A percentile compares a stretch with the other conserved stretches of the same genome.
Conservation (phyloP, 2,113 vertebrate species). For the Echinops telfairi region DNA sequence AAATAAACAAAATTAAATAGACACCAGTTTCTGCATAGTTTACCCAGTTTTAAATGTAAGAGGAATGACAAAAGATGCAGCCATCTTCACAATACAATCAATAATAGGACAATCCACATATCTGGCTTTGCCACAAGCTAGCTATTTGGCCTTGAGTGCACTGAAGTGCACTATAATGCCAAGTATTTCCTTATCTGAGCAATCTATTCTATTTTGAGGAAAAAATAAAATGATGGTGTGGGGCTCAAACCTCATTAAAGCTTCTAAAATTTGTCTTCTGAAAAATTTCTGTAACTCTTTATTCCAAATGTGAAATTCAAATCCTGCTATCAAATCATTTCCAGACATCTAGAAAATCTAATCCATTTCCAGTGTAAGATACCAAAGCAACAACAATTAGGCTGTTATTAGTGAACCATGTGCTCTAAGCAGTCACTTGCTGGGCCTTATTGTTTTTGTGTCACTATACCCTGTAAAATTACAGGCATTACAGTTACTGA, state of each 20-base stretch:
- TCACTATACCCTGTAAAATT: background rate
- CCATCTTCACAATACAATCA: background rate
- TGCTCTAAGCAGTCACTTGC: background rate
- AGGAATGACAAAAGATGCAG: background rate
- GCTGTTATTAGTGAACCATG: background rate
- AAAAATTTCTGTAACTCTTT: background rate
- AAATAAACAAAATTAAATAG: background rate
- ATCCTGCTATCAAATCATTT: conserved; percentile 43
- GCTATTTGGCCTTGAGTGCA: background rate
- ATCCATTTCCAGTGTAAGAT: background rate
- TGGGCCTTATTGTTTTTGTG: background rate
- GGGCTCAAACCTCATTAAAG: background rate
- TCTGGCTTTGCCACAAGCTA: background rate
- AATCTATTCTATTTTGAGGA: background rate
- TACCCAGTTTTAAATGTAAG: background rate
- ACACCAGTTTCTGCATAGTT: background rate
- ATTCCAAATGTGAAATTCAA: conserved; percentile 53
- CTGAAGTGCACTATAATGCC: background rate
- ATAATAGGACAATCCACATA: background rate
- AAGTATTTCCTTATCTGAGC: background rate
- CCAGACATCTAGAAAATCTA: conserved; percentile 47
- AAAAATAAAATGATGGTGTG: background rate
- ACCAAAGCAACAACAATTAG: conserved; percentile 22
- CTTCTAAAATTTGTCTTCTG: background rate
- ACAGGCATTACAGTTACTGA: background rate